Evolutionary conservation across 2,797 vertebrate genomes (phyloP).

Genomic region (Rhynchonycteris naso): DNA sequence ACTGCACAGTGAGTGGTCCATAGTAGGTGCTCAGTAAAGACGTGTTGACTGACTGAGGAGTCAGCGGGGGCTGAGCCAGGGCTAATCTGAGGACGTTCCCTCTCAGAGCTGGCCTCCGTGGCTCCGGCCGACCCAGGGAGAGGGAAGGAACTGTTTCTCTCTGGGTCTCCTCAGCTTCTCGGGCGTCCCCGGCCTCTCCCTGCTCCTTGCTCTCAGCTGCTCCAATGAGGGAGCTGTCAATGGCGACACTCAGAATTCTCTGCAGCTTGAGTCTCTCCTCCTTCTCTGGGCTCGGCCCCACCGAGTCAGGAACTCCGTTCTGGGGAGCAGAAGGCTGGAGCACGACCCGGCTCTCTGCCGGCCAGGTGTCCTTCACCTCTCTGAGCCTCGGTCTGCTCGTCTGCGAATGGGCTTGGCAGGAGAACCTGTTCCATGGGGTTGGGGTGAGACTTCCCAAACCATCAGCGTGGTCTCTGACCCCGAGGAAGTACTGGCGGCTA

Average conservation of each 20-base stretch:
- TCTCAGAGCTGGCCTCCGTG: background rate
- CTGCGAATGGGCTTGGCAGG: background rate
- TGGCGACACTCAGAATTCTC: background rate
- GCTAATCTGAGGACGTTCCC: background rate
- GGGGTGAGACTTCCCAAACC: background rate
- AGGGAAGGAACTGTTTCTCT: background rate
- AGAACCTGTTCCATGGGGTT: background rate
- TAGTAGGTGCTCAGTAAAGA: background rate
- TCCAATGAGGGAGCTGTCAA: background rate
- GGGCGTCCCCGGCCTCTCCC: background rate
- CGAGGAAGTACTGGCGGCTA: background rate
- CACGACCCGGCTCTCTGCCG: fast-evolving
- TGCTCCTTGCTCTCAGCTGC: background rate
- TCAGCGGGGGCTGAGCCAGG: background rate
- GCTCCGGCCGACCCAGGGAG: background rate
- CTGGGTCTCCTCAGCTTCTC: background rate
- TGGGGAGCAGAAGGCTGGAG: background rate
- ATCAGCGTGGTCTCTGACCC: fast-evolving
- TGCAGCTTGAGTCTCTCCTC: background rate
- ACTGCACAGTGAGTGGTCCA: background rate
- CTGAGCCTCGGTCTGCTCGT: background rate
- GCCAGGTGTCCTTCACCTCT: background rate
- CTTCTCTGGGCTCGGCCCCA: background rate
- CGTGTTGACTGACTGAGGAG: background rate
- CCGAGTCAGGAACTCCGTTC: too few relatives aligned